A percentile compares a stretch with the other conserved stretches of the same genome.
Conservation (phyloP, 2,797 vertebrate species). For the Channa striata region DNA sequence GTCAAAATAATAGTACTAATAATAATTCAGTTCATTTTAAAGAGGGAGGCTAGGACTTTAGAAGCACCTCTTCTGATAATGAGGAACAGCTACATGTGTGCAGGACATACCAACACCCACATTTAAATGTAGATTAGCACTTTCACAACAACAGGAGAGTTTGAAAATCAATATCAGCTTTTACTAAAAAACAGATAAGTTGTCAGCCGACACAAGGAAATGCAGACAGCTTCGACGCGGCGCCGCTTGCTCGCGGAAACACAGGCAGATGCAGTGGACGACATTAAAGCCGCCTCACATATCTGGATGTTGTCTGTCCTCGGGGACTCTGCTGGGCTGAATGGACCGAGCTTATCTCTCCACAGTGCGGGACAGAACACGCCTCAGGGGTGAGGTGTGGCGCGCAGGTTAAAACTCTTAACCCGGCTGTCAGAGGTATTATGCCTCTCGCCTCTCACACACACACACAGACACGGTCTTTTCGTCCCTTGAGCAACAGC, state of each 20-base stretch:
- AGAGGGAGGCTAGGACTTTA: too few relatives aligned
- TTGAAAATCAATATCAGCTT: too few relatives aligned
- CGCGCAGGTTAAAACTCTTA: constrained; percentile 46
- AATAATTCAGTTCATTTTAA: too few relatives aligned
- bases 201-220: too few relatives aligned
- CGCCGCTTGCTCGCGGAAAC: not conserved
- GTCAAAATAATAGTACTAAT: too few relatives aligned
- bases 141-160: too few relatives aligned
- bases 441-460: not conserved
- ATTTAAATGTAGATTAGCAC: too few relatives aligned
- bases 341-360: constrained; percentile 27
- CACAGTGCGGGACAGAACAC: not conserved
- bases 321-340: constrained; percentile 4
- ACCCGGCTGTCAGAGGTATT: constrained; percentile 37
- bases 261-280: constrained; percentile 13
- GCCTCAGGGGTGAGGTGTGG: too few relatives aligned
- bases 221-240: too few relatives aligned
- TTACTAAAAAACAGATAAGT: too few relatives aligned
- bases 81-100: constrained; percentile 15
- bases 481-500: constrained; percentile 30
- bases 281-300: constrained; percentile 16
- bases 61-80: too few relatives aligned
- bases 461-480: constrained; percentile 4
- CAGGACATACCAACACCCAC: too few relatives aligned
- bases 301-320: constrained; percentile 4